These are phyloP conservation scores for Drosophila tripunctata DNA, from an alignment of 2,888 invertebrate species.

Conservation along the genomic window DNA sequence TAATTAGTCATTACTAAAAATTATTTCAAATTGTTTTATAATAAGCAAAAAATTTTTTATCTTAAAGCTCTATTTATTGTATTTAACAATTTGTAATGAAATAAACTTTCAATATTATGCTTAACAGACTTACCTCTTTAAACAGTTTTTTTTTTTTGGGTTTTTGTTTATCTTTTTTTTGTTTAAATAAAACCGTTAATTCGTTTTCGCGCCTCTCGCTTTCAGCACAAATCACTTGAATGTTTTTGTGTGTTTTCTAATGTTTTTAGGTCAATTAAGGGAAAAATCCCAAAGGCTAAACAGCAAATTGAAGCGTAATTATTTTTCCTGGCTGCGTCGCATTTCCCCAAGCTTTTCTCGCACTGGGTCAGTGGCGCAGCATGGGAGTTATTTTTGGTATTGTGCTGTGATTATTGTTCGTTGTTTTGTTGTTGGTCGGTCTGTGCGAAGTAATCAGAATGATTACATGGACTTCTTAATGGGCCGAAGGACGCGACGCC, in stretches of 20 bases:
- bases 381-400: constrained; percentile 48
- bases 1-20: no score
- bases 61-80: no score
- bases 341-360: constrained; percentile 61
- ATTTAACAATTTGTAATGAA: no score
- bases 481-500: constrained; percentile 54
- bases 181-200: constrained; percentile 8
- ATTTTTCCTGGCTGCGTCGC: constrained; percentile 69
- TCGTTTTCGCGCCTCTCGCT: constrained; percentile 3
- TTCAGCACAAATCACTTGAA: constrained; percentile 31
- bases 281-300: constrained; percentile 60
- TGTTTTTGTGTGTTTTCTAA: constrained; percentile 23
- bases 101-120: not conserved
- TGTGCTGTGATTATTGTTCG: constrained; percentile 2
- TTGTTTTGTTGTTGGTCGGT: constrained; percentile 30
- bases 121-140: constrained; percentile 17
- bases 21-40: no score
- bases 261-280: constrained; percentile 60
- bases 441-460: constrained; percentile 71
- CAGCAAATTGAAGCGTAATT: constrained; percentile 77
- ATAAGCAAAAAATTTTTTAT: no score
- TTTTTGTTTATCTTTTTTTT: no score
- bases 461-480: constrained; percentile 71
- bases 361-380: constrained; percentile 76
- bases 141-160: not conserved